Conservation (phyloP, 2,888 invertebrate genomes). For the Ceratothoa steindachneri region DNA sequence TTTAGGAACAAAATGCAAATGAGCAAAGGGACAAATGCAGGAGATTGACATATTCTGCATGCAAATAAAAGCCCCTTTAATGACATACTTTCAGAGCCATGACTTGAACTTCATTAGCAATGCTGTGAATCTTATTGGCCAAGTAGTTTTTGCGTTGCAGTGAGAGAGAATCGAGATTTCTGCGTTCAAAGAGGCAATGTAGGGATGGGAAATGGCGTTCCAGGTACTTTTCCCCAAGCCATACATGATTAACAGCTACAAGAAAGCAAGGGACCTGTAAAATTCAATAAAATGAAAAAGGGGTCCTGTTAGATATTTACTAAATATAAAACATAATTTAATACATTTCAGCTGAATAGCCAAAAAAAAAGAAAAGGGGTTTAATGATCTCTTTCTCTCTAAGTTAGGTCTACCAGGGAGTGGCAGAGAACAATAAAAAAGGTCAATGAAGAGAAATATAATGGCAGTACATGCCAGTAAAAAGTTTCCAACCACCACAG, state of each 20-base stretch:
- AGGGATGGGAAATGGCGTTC: constrained; percentile 23
- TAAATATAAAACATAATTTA: no score
- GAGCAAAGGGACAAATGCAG: no score
- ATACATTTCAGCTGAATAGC: not conserved
- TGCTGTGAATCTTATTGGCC: constrained; percentile 18
- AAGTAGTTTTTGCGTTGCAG: constrained; percentile 19
- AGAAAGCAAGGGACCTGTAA: constrained; percentile 39
- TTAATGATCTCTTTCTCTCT: not conserved
- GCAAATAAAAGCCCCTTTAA: no score
- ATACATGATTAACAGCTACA: constrained; percentile 28
- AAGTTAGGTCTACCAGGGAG: not conserved
- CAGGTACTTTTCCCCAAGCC: constrained; percentile 37
- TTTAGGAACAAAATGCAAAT: no score
- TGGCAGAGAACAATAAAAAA: no score
- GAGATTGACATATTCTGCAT: no score
- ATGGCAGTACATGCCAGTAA: no score
- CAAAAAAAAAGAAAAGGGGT: not conserved
- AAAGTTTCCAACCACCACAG: no score
- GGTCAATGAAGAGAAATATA: no score
- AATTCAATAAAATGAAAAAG: no score
- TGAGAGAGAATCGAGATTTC: constrained; percentile 26
- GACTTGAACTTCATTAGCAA: constrained; percentile 28
- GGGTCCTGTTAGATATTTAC: no score
- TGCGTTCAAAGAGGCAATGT: constrained; percentile 27
- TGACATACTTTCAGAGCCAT: no score